phyloP scores from a whole-genome alignment of 2,797 vertebrate genomes.

The Eupleurogrammus muticus region DNA sequence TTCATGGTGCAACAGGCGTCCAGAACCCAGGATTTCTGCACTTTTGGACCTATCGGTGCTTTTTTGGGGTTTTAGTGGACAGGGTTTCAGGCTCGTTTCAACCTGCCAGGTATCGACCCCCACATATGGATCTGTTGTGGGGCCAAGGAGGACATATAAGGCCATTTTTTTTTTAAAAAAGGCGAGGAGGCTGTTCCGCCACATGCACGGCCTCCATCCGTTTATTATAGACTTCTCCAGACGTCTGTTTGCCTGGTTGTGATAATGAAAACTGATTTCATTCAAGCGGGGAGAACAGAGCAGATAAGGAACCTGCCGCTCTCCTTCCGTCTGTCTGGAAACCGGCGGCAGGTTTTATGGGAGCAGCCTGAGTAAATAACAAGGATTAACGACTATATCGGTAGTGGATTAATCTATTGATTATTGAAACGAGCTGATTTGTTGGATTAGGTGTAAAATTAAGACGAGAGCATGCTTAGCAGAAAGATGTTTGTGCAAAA shows the following conservation, averaged over 20 bases:
- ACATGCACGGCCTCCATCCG: conserved; percentile 8
- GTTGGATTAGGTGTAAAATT: too few species aligned
- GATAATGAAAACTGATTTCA: conserved; percentile 30
- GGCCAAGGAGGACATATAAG: conserved; percentile 52
- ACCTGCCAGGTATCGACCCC: conserved; percentile 44
- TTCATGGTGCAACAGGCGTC: too few species aligned
- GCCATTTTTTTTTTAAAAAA: too few species aligned
- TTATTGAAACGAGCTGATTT: too few species aligned
- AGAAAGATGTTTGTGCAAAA: too few species aligned
- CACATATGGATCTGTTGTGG: conserved; percentile 53
- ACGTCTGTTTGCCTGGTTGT: conserved; percentile 24
- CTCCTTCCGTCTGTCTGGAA: too few species aligned
- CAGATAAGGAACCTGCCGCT: neutral
- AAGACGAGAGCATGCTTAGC: too few species aligned
- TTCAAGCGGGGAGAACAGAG: conserved; percentile 15
- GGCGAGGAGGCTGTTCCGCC: conserved; percentile 48
- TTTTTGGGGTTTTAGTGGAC: neutral
- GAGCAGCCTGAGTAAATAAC: too few species aligned
- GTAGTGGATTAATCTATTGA: too few species aligned
- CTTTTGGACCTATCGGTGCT: neutral
- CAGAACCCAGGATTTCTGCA: too few species aligned
- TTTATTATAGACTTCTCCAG: conserved; percentile 31
- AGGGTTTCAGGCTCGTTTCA: conserved; percentile 6
- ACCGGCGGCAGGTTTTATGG: too few species aligned
- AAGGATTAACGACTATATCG: too few species aligned